Conservation (phyloP, 1,140 invertebrate species). For the Drosophila saltans region DNA sequence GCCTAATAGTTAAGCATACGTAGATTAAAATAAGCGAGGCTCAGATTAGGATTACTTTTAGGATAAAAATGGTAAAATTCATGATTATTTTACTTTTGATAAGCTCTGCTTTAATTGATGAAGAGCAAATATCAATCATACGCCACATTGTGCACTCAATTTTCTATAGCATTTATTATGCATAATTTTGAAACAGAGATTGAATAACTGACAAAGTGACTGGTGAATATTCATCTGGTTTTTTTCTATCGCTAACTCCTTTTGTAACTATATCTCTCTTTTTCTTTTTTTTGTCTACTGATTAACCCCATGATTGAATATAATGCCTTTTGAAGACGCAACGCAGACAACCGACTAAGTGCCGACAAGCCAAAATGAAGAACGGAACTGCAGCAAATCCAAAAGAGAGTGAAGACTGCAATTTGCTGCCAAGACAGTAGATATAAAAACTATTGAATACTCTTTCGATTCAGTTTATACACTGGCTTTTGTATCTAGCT, state of each 20-base stretch:
- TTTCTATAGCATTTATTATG: conserved; percentile 33
- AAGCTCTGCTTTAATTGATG: background rate
- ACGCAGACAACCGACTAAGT: conserved; percentile 53
- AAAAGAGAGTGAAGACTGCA: background rate
- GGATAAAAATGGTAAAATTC: background rate
- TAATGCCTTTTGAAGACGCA: conserved; percentile 58
- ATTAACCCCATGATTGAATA: conserved; percentile 71
- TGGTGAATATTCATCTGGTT: background rate
- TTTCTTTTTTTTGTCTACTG: conserved; percentile 54
- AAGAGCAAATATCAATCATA: conserved; percentile 41
- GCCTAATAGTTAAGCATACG: conserved; percentile 11
- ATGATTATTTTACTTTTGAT: background rate
- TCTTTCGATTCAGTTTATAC: background rate
- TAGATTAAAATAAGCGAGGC: conserved; percentile 42
- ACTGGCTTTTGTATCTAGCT: conserved; percentile 3
- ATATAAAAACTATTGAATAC: background rate
- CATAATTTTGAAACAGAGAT: conserved; percentile 32
- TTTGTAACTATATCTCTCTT: conserved; percentile 1
- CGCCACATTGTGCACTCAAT: conserved; percentile 27
- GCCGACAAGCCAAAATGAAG: conserved; percentile 25
- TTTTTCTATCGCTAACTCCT: too few relatives aligned
- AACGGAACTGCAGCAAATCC: conserved; percentile 46
- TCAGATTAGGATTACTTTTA: background rate
- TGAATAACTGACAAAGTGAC: background rate
- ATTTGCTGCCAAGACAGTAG: background rate